Base-by-base conservation (phyloP, 2,888 invertebrate species). In the Noctuana brunneofusca region DNA sequence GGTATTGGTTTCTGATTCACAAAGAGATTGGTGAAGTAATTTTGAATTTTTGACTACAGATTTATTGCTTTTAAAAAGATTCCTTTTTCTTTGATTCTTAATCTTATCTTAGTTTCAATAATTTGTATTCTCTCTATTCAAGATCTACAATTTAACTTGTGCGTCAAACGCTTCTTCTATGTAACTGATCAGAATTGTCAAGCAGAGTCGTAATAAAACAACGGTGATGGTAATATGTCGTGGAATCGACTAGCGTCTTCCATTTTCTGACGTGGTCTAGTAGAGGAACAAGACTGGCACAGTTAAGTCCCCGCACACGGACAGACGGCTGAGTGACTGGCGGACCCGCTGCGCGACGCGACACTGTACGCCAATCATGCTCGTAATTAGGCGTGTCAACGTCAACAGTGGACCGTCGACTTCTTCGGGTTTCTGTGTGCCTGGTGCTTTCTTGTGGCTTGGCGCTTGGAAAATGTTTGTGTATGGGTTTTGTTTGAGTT, bases 361-460 rank as follows among this genome's bases (percentile, higher is more conserved):
- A 54, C 57, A 57, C 27, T 4, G 22, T 22, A 60, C 54, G 54
- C 54, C 60, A 60, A 24, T 55, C 54, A 53, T 24, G 54, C 48
- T 38, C 35, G 81, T 81, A 83, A 86, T 87, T 85, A 86, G 84
- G 78, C 78, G 75, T 75, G 79, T 80, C 85, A 85, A 80, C 84
- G 86, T 84, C 84, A 79, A 73, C 58, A 35, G 64, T 63, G 35
- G 59, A 56, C 59, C 52, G 64, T 58, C 55, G 35, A 57, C 27
- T 49, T 56, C 55, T 49, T 60, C 38, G 27, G n/a, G 48, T 54
- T 24, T 54, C 46, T 55, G 35, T 27, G 27, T 12, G 48, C 54
- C 48, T 55, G 54, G 60, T 60, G 48, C 60, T 54, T 53, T 43
- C 32, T 18, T 46, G 18, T 38, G 54, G 18, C 2, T n/a, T 11